phyloP scores from a whole-genome alignment of 2,888 invertebrate genomes.

The Allophyes oxyacanthae region DNA sequence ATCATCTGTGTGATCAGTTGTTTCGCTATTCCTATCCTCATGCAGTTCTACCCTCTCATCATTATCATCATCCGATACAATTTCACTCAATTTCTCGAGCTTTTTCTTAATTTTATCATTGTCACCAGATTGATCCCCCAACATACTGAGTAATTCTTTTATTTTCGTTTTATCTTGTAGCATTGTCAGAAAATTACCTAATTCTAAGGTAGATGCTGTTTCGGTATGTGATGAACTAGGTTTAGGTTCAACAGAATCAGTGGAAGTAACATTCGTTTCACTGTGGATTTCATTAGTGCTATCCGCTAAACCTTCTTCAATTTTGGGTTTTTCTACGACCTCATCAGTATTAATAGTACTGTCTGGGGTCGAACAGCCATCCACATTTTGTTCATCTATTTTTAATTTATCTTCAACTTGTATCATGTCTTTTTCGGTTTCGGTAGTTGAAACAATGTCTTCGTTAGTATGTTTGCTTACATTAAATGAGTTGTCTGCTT shows the following conservation, averaged over 20 bases:
- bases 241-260: conserved; percentile 61
- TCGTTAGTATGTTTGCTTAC: conserved; percentile 51
- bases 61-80: conserved; percentile 85
- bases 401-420: conserved; percentile 31
- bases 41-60: conserved; percentile 16
- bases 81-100: conserved; percentile 88
- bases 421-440: conserved; percentile 40
- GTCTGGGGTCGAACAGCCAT: conserved; percentile 71
- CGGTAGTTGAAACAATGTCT: conserved; percentile 73
- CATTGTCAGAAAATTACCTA: conserved; percentile 76
- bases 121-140: conserved; percentile 78
- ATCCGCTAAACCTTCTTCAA: conserved; percentile 64
- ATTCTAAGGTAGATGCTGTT: conserved; percentile 58
- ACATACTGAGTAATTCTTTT: conserved; percentile 80
- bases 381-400: conserved; percentile 37
- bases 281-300: conserved; percentile 68
- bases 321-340: conserved; percentile 41
- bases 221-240: conserved; percentile 55
- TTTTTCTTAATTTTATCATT: conserved; percentile 89
- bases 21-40: conserved; percentile 10
- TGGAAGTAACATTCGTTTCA: conserved; percentile 74
- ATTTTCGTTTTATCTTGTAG: conserved; percentile 86
- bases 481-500: neutral
- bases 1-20: conserved; percentile 4
- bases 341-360: conserved; percentile 74